These are phyloP conservation scores for Oligia fasciuncula DNA, from an alignment of 2,888 invertebrate genomes.

Conservation along the genomic window DNA sequence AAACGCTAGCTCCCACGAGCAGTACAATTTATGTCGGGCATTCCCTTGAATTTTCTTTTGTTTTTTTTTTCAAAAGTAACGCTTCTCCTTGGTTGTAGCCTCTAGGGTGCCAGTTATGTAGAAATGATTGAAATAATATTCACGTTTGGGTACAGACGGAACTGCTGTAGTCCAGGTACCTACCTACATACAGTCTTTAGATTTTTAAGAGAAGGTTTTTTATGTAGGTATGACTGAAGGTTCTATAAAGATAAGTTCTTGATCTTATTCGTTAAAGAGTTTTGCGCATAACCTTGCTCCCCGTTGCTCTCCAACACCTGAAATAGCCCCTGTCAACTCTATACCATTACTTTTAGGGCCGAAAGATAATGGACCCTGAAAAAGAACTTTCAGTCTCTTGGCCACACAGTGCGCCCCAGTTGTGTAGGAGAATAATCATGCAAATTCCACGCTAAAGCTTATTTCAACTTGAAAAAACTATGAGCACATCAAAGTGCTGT, in stretches of 20 bases:
- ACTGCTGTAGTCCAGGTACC: conserved; percentile 19
- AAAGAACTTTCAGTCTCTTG: neutral
- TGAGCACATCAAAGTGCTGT: neutral
- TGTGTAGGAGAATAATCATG: neutral
- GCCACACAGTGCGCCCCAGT: no score
- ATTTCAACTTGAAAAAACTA: neutral
- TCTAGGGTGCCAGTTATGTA: conserved; percentile 60
- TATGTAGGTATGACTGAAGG: neutral
- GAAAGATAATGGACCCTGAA: neutral
- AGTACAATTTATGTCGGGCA: conserved; percentile 88
- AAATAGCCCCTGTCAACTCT: neutral
- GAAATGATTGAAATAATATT: conserved; percentile 65
- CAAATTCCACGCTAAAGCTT: neutral
- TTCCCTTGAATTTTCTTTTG: conserved; percentile 88
- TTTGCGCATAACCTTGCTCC: neutral
- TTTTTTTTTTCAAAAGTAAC: conserved; percentile 83
- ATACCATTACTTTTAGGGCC: neutral
- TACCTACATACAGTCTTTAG: neutral
- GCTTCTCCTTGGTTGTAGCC: conserved; percentile 73
- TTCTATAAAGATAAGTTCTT: neutral
- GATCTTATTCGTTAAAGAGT: neutral
- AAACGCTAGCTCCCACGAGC: conserved; percentile 86
- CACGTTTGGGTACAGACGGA: conserved; percentile 25
- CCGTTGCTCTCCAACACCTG: neutral
- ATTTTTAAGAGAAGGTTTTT: neutral